These are phyloP conservation scores for Tinea pellionella DNA, from an alignment of 2,888 invertebrate species.

Conservation along the genomic window DNA sequence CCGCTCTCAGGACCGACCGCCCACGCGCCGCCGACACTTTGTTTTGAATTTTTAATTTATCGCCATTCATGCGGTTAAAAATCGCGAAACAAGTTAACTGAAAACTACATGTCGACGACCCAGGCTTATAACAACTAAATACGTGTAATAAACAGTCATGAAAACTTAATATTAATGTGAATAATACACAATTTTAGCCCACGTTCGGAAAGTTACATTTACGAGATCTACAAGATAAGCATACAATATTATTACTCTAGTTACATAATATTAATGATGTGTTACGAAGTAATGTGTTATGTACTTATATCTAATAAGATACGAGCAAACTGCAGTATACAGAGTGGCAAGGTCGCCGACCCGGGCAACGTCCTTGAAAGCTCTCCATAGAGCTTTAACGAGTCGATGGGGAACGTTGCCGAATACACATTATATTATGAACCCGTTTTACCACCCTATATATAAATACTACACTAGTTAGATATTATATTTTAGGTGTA, in stretches of 20 bases:
- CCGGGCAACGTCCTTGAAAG: conserved; percentile 10
- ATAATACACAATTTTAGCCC: no score
- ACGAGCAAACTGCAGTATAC: not conserved
- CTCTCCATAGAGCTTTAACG: not conserved
- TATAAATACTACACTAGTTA: not conserved
- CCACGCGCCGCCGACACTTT: conserved; percentile 48
- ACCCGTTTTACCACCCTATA: not conserved
- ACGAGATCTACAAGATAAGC: no score
- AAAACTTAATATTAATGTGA: no score
- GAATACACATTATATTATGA: not conserved
- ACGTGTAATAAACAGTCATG: no score
- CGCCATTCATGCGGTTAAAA: conserved; percentile 42
- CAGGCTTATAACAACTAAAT: not conserved
- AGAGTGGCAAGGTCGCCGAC: not conserved
- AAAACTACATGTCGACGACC: conserved; percentile 10
- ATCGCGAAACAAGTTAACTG: not conserved
- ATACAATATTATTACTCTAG: no score
- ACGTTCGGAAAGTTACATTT: no score
- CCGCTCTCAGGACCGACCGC: conserved; percentile 63
- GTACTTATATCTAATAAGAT: not conserved
- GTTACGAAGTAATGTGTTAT: not conserved
- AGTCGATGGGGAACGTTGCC: not conserved
- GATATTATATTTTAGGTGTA: no score
- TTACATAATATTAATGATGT: not conserved
- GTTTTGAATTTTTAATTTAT: conserved; percentile 67